Evolutionary conservation across 1,140 invertebrate species (phyloP).

Genomic region (Diachasma alloeum): DNA sequence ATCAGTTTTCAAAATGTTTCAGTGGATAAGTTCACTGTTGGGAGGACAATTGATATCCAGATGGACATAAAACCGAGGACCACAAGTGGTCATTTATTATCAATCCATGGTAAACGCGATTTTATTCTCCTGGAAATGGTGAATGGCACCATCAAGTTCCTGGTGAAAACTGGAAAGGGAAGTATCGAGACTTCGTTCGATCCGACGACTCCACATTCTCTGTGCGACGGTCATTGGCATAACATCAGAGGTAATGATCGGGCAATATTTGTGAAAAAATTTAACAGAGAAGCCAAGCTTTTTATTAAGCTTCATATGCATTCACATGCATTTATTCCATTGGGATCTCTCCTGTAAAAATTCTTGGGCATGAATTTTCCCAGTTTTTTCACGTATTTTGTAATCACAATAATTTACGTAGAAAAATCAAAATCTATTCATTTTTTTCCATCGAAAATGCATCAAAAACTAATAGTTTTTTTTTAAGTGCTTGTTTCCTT

Average conservation of each 20-base stretch:
- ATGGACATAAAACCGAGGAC: constrained; percentile 90
- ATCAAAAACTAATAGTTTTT: no score
- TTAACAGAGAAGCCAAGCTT: no score
- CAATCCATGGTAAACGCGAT: constrained; percentile 82
- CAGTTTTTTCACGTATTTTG: no score
- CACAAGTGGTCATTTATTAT: constrained; percentile 81
- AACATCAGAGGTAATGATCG: constrained; percentile 76
- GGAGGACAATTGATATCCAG: constrained; percentile 78
- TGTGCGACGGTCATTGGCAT: constrained; percentile 96
- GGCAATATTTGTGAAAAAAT: no score
- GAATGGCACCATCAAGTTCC: constrained; percentile 83
- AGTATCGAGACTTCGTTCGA: constrained; percentile 78
- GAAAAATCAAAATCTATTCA: no score
- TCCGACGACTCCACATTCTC: constrained; percentile 73
- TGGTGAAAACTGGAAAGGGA: constrained; percentile 86
- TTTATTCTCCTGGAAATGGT: constrained; percentile 88
- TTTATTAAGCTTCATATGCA: no score
- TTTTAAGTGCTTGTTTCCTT: no score
- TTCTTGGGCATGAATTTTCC: no score
- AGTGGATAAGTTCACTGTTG: constrained; percentile 80
- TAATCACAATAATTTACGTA: no score
- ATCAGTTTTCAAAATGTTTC: constrained; percentile 19
- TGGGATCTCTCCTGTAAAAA: neutral
- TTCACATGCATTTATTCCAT: neutral
- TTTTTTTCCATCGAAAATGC: no score